These are phyloP conservation scores for Felis catus DNA, from an alignment of 2,113 vertebrate genomes.

Conservation along the genomic window F.catus_Fca126_mat1.0 CM031421.1:26609001-26609500, in stretches of 20 bases:
- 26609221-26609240: neutral
- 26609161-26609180: neutral
- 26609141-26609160: neutral
- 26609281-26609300: accelerated
- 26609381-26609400: neutral
- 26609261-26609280: neutral
- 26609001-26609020: constrained; percentile 91
- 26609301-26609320: neutral
- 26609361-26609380: neutral
- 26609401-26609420: neutral
- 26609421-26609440: neutral
- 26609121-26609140: neutral
- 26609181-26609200: neutral
- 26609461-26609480: neutral
- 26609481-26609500: neutral
- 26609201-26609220: neutral
- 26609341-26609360: neutral
- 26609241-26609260: neutral
- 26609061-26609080: constrained; percentile 93
- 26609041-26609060: constrained; percentile 93
- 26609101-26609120: constrained; percentile 24
- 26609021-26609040: constrained; percentile 95
- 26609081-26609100: constrained; percentile 94
- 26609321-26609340: neutral
- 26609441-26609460: neutral